Evolutionary conservation across 2,113 vertebrate genomes (phyloP).

Genomic region (Edolisoma coerulescens): DNA sequence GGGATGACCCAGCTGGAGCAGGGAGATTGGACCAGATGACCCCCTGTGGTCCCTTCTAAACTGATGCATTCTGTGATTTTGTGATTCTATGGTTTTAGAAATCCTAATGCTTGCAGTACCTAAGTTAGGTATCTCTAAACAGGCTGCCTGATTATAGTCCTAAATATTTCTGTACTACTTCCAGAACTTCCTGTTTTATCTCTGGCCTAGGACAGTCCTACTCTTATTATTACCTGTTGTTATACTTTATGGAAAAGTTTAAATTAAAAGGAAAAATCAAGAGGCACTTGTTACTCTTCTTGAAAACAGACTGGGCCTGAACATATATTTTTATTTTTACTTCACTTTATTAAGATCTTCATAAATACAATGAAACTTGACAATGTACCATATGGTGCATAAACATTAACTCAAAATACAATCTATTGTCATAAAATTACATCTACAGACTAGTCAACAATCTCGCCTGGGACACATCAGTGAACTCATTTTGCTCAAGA

Average conservation of each 20-base stretch:
- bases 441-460: neutral
- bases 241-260: neutral
- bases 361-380: conserved; percentile 37
- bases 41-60: neutral
- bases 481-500: conserved; percentile 12
- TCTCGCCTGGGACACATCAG: conserved; percentile 38
- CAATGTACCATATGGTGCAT: conserved; percentile 21
- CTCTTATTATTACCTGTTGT: neutral
- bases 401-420: conserved; percentile 35
- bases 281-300: neutral
- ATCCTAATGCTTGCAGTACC: neutral
- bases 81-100: neutral
- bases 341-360: conserved; percentile 7
- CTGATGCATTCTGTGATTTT: neutral
- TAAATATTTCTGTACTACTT: neutral
- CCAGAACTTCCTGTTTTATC: neutral
- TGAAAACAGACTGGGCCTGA: neutral
- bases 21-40: neutral
- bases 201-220: neutral
- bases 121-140: neutral
- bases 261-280: neutral
- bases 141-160: neutral
- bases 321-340: conserved; percentile 23
- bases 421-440: neutral
- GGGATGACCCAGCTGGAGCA: neutral